These are phyloP conservation scores for Sciurus carolinensis DNA, from an alignment of 2,797 vertebrate genomes.

Conservation along the genomic window DNA sequence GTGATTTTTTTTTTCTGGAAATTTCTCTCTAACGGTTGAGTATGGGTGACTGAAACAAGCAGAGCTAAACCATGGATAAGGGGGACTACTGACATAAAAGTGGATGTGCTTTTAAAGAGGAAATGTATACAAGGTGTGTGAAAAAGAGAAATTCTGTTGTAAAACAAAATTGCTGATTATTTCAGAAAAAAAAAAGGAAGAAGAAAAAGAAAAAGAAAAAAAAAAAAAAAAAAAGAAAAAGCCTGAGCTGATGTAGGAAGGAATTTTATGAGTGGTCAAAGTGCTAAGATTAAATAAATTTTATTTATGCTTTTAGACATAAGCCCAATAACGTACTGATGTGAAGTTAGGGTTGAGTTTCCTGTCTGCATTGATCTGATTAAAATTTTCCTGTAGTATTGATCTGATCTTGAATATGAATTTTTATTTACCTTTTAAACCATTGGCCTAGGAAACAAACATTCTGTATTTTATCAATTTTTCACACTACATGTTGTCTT, in stretches of 20 bases:
- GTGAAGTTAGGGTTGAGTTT: not conserved
- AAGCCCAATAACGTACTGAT: too few species aligned
- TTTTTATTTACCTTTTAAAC: not conserved
- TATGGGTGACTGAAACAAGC: not conserved
- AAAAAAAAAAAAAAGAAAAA: not conserved
- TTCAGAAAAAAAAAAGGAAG: not conserved
- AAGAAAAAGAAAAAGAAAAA: too few species aligned
- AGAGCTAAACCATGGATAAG: not conserved
- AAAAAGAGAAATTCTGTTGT: not conserved
- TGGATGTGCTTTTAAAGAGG: not conserved
- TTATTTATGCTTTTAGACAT: not conserved
- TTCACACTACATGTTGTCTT: not conserved
- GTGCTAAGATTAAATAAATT: too few species aligned
- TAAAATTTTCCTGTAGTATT: too few species aligned
- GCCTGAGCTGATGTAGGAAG: not conserved
- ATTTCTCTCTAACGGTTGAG: not conserved
- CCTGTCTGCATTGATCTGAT: not conserved
- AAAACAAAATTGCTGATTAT: not conserved
- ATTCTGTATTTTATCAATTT: not conserved
- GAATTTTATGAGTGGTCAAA: not conserved
- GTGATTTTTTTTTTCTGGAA: not conserved
- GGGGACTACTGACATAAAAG: not conserved
- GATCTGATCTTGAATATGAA: not conserved
- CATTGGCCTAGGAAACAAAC: not conserved
- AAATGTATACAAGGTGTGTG: rapidly evolving